phyloP scores from a whole-genome alignment of 30 jellyfish, hydroid and myxozoan genomes.

The Cassiopea xamachana region DNA sequence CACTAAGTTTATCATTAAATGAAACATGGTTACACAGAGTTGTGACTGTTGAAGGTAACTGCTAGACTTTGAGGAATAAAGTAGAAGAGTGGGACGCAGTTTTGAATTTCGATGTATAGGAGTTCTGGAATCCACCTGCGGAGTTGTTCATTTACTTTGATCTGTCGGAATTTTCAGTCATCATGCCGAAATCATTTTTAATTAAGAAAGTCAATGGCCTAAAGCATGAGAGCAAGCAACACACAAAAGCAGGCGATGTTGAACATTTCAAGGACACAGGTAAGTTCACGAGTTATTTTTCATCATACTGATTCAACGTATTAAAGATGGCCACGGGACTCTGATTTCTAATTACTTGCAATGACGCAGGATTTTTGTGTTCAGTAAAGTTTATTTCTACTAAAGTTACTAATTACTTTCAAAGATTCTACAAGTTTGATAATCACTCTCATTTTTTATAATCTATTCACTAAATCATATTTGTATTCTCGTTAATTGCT shows the following conservation, averaged over 20 bases:
- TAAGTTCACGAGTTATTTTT: neutral
- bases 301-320: neutral
- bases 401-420: too few relatives aligned
- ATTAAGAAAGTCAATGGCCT: constrained; percentile 64
- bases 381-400: too few relatives aligned
- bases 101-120: constrained; percentile 6
- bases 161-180: neutral
- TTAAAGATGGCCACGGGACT: neutral
- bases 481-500: too few relatives aligned
- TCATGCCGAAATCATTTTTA: constrained; percentile 80
- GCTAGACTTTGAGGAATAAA: constrained; percentile 62
- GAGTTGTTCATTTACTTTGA: constrained; percentile 11
- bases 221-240: constrained; percentile 77
- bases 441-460: too few relatives aligned
- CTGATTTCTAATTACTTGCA: neutral
- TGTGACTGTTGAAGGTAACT: neutral
- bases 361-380: too few relatives aligned
- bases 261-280: neutral
- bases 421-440: too few relatives aligned
- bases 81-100: constrained; percentile 12
- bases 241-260: neutral
- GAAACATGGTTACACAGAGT: neutral
- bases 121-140: constrained; percentile 47
- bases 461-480: too few relatives aligned
- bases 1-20: neutral